phyloP scores from a whole-genome alignment of 2,888 invertebrate genomes.

The Mycalesis mineus region DNA sequence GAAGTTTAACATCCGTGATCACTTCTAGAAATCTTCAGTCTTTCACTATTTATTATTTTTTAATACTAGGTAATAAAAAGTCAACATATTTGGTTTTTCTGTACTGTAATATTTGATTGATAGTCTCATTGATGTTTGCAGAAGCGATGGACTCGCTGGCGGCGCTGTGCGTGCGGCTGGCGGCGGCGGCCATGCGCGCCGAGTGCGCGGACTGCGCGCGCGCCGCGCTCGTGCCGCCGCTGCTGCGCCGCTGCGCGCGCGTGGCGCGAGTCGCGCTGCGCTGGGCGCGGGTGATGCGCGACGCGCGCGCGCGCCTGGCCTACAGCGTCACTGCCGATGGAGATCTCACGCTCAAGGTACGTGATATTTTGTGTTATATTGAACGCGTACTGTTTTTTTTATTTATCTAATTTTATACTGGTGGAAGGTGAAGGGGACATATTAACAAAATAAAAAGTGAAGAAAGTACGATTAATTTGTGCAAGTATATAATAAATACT shows the following conservation, averaged over 20 bases:
- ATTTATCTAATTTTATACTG: no score
- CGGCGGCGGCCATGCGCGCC: conserved; percentile 46
- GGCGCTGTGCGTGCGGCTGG: conserved; percentile 46
- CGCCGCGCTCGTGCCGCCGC: conserved; percentile 35
- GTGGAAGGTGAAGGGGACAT: no score
- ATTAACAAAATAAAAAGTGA: no score
- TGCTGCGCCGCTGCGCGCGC: conserved; percentile 43
- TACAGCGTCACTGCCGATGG: conserved; percentile 42
- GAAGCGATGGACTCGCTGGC: conserved; percentile 50
- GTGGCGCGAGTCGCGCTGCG: conserved; percentile 42
- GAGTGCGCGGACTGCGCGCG: conserved; percentile 25
- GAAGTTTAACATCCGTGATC: no score
- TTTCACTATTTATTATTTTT: no score
- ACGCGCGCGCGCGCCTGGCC: conserved; percentile 51
- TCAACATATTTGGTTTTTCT: no score
- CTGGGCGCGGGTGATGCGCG: conserved; percentile 54
- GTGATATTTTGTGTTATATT: no score
- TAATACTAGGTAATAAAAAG: no score
- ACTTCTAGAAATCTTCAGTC: no score
- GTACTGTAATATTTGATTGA: neutral
- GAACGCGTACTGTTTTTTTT: no score
- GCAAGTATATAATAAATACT: no score
- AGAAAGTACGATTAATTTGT: no score
- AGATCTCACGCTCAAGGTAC: conserved; percentile 51
- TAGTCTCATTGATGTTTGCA: conserved; percentile 25